phyloP scores from a whole-genome alignment of 1,140 invertebrate species.

The Phymorhynchus buccinoides region DNA sequence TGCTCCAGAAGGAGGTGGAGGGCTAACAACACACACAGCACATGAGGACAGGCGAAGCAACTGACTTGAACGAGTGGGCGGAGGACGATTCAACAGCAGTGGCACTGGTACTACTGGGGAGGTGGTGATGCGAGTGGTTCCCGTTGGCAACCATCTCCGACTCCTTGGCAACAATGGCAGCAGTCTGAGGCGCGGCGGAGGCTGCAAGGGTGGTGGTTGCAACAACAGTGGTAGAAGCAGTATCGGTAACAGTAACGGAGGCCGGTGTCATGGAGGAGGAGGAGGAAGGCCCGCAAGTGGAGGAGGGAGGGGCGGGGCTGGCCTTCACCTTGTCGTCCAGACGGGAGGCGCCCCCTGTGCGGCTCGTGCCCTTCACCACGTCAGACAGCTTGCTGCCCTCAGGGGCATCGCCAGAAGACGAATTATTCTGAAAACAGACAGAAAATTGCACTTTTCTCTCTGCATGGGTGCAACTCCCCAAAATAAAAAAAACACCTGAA shows the following conservation, averaged over 20 bases:
- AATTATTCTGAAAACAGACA: constrained; percentile 67
- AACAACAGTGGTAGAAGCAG: constrained; percentile 1
- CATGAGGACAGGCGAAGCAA: background rate
- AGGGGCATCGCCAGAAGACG: constrained; percentile 65
- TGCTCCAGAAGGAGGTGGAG: too few species aligned
- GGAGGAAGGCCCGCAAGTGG: too few species aligned
- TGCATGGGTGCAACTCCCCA: too few species aligned
- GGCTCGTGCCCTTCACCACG: constrained; percentile 85
- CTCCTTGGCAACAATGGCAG: constrained; percentile 42
- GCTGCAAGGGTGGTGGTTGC: constrained; percentile 42
- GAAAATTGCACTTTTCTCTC: too few species aligned
- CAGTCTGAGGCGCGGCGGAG: constrained; percentile 40
- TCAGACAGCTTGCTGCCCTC: constrained; percentile 80
- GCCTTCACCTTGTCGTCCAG: constrained; percentile 38
- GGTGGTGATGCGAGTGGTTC: constrained; percentile 41
- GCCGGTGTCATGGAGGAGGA: too few species aligned
- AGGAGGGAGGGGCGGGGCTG: constrained; percentile 46
- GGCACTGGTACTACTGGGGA: constrained; percentile 63
- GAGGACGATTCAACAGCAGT: constrained; percentile 47
- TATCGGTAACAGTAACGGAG: constrained; percentile 37
- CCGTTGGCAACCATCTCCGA: constrained; percentile 46
- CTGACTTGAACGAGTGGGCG: constrained; percentile 27
- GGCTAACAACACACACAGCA: background rate
- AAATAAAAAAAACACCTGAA: too few species aligned
- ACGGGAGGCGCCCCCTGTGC: constrained; percentile 64